Evolutionary conservation across 2,113 vertebrate genomes (phyloP).

Genomic region (Nycticebus coucang): DNA sequence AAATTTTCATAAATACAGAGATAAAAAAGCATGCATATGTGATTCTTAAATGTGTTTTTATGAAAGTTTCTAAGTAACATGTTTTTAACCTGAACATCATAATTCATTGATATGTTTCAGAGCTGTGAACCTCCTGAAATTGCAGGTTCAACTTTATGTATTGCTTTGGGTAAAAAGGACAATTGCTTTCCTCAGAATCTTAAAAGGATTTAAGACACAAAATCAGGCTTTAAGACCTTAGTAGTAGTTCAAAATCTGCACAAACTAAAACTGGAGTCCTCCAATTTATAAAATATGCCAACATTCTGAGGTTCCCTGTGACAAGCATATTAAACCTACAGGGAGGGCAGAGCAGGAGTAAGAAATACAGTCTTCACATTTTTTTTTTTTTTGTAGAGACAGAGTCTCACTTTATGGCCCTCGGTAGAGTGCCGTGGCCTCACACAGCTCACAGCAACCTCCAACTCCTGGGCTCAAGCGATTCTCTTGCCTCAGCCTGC

Average conservation of each 20-base stretch:
- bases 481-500: no score
- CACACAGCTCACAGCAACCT: no score
- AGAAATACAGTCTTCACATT: not conserved
- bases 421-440: no score
- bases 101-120: conserved; percentile 2
- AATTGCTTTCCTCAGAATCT: conserved; percentile 22
- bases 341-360: not conserved
- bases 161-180: not conserved
- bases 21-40: conserved; percentile 14
- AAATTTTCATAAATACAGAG: conserved; percentile 24
- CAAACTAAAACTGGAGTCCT: conserved; percentile 17
- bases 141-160: conserved; percentile 27
- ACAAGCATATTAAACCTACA: not conserved
- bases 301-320: not conserved
- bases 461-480: no score
- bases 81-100: not conserved
- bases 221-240: not conserved
- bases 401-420: no score
- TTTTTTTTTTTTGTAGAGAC: no score
- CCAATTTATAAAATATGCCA: not conserved
- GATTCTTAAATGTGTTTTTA: not conserved
- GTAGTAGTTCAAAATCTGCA: not conserved
- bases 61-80: not conserved
- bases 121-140: not conserved
- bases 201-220: not conserved